Evolutionary conservation across 2,113 vertebrate species (phyloP).

Genomic region (Rhagologus leucostigma): DNA sequence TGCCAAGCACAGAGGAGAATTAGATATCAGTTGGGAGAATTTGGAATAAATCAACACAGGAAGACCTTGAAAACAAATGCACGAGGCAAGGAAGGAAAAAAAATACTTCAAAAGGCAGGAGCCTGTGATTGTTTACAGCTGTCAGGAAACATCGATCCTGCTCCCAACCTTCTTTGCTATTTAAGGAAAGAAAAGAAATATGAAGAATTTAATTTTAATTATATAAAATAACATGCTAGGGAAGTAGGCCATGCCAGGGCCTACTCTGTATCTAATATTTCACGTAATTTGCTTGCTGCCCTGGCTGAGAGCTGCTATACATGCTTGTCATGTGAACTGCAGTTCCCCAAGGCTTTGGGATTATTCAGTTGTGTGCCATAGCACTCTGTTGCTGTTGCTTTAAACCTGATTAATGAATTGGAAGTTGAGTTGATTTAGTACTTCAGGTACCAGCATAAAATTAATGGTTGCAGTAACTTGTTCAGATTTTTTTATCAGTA

Average conservation of each 20-base stretch:
- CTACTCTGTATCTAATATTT: not conserved
- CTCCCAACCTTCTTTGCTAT: not conserved
- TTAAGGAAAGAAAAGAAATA: conserved; percentile 22
- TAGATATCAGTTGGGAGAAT: not conserved
- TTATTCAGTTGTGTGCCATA: conserved; percentile 36
- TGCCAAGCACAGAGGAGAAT: not conserved
- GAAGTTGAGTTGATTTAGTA: conserved; percentile 24
- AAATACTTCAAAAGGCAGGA: not conserved
- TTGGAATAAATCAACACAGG: not conserved
- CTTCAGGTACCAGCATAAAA: conserved; percentile 10
- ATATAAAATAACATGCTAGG: not conserved
- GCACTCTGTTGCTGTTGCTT: conserved; percentile 16
- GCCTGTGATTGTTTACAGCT: conserved; percentile 26
- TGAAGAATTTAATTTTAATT: conserved; percentile 45
- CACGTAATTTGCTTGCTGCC: not conserved
- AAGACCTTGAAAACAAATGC: conserved; percentile 29
- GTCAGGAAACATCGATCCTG: conserved; percentile 5
- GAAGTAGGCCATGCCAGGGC: not conserved
- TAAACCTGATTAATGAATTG: conserved; percentile 33
- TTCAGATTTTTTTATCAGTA: not conserved
- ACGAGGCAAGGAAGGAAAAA: not conserved
- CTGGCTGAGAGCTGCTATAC: not conserved
- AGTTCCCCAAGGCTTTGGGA: conserved; percentile 14
- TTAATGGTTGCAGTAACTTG: not conserved
- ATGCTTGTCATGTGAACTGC: not conserved